Conservation (phyloP, 35 echinoderm and acorn worm species). For the Amphiura filiformis region DNA sequence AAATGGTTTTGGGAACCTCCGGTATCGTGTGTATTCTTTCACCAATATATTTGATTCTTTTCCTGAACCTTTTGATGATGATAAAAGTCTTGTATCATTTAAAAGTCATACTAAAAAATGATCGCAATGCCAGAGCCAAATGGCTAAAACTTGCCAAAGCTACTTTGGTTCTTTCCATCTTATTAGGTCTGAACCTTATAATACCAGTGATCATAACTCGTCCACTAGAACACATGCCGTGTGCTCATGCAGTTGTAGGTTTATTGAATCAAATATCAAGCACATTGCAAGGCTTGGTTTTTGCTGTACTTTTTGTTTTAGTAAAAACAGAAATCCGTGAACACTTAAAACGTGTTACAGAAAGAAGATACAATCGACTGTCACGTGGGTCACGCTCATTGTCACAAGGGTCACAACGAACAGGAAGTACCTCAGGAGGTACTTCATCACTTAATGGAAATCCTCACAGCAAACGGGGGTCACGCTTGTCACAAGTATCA, state of each 20-base stretch:
- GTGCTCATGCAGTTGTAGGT: not conserved
- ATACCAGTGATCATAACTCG: not conserved
- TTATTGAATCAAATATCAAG: not conserved
- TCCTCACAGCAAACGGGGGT: no score
- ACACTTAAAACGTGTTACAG: no score
- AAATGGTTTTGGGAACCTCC: not conserved
- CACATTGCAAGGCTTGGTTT: not conserved
- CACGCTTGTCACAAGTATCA: no score
- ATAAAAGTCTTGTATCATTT: not conserved
- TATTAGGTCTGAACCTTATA: not conserved
- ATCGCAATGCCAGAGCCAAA: not conserved
- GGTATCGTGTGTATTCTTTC: not conserved
- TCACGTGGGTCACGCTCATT: no score
- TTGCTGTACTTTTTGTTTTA: not conserved
- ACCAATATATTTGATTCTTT: not conserved
- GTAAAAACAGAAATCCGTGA: not conserved
- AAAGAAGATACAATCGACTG: no score
- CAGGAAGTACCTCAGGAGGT: no score
- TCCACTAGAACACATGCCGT: not conserved
- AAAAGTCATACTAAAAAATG: not conserved
- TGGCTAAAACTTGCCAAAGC: not conserved
- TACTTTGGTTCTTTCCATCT: not conserved
- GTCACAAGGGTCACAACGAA: no score
- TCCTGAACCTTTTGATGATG: not conserved
- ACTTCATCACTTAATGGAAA: no score